A percentile compares a stretch with the other conserved stretches of the same genome.
Conservation (phyloP, 2,888 invertebrate genomes). For the Andrena fulva region DNA sequence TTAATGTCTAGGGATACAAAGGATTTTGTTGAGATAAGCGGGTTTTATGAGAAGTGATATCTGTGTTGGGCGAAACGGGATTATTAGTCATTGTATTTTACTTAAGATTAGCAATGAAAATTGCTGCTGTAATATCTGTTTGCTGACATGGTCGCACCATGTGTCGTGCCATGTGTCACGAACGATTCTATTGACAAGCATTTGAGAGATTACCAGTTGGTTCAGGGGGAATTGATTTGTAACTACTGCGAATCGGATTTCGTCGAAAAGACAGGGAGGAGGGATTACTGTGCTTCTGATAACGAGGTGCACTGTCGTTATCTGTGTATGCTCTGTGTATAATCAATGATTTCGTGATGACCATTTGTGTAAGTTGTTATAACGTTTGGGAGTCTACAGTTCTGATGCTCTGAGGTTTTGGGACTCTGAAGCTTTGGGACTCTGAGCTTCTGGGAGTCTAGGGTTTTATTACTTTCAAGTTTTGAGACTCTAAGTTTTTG, state of each 20-base stretch:
- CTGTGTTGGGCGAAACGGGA: not conserved
- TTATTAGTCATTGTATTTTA: not conserved
- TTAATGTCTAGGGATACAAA: not conserved
- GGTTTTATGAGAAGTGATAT: not conserved
- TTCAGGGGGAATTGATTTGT: not conserved
- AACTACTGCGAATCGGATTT: not conserved
- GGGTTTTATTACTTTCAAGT: not conserved
- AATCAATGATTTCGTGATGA: not conserved
- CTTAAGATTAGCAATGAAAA: not conserved
- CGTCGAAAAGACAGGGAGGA: not conserved
- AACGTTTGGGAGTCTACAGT: not conserved
- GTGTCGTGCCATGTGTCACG: conserved; percentile 6
- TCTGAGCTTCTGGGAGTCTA: not conserved
- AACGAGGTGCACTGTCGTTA: not conserved
- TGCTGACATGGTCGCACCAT: not conserved
- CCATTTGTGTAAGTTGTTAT: not conserved
- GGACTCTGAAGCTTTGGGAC: not conserved
- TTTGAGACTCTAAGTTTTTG: not conserved
- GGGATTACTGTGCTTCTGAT: not conserved
- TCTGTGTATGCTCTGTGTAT: not conserved
- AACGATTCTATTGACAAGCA: not conserved
- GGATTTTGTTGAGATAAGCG: not conserved
- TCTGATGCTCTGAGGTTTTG: not conserved
- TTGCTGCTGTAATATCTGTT: not conserved
- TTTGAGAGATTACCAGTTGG: conserved; percentile 2